Evolutionary conservation across 92 coral and sea anemone species (phyloP).

Genomic region (Isaurus tuberculatus): DNA sequence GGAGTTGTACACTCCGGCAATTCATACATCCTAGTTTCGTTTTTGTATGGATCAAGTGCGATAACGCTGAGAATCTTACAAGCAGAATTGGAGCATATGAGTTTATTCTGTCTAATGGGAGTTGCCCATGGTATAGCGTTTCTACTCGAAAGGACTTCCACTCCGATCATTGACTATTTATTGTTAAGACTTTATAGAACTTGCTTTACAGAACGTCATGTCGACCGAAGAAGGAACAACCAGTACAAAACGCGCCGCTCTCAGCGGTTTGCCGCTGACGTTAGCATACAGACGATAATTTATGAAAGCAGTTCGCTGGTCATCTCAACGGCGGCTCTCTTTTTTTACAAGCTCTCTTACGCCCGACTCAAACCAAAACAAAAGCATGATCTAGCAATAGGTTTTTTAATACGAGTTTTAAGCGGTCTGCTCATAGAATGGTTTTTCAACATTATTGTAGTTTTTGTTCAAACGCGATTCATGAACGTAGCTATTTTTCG

Average conservation of each 20-base stretch:
- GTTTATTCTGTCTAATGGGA: slow-evolving; percentile 12
- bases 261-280: slow-evolving; percentile 54
- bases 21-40: slow-evolving; percentile 4
- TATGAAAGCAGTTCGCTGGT: slow-evolving; percentile 3
- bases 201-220: not conserved
- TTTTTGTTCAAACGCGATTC: not conserved
- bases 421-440: slow-evolving; percentile 27
- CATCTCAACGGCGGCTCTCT: not conserved
- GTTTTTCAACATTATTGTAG: not conserved
- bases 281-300: slow-evolving; percentile 29
- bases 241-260: slow-evolving; percentile 23
- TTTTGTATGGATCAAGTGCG: not conserved
- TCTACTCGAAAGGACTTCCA: slow-evolving; percentile 6
- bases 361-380: not conserved
- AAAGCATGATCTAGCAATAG: not conserved
- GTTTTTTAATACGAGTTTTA: not conserved
- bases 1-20: slow-evolving; percentile 11
- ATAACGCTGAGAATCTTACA: slow-evolving; percentile 28
- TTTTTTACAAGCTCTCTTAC: slow-evolving; percentile 16
- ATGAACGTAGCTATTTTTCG: slow-evolving; percentile 24
- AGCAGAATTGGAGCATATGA: slow-evolving; percentile 29
- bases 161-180: not conserved
- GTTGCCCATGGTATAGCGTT: not conserved
- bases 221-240: not conserved
- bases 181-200: not conserved